Conservation (phyloP, 2,113 vertebrate genomes). For the Calidris pugnax region DNA sequence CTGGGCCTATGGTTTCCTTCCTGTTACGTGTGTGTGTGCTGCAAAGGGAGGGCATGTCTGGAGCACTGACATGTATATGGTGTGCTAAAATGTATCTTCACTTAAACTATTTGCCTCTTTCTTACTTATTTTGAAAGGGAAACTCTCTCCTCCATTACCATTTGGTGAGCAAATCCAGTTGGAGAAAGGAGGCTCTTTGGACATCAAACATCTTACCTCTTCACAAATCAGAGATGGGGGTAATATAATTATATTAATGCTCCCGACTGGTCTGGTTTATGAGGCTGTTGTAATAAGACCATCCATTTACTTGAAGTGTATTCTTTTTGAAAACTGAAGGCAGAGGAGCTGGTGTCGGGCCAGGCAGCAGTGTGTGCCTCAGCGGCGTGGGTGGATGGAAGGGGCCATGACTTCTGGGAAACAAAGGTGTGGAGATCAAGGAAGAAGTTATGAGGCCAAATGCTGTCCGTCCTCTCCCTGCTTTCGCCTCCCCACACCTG, state of each 20-base stretch:
- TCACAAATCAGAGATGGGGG: neutral
- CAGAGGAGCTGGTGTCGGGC: neutral
- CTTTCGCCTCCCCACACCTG: neutral
- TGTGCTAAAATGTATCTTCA: neutral
- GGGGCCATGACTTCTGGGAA: neutral
- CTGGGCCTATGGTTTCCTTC: neutral
- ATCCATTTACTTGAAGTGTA: neutral
- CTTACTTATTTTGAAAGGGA: neutral
- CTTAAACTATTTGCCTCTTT: neutral
- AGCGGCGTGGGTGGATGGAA: neutral
- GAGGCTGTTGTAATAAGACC: neutral
- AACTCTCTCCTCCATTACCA: rapidly evolving
- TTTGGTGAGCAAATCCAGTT: neutral
- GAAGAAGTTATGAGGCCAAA: neutral
- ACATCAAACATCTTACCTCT: neutral
- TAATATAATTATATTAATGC: neutral
- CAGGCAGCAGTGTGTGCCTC: neutral
- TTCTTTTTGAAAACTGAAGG: neutral
- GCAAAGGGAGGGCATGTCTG: neutral
- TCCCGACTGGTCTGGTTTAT: neutral
- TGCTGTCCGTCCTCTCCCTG: neutral
- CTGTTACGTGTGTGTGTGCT: neutral
- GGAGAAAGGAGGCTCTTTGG: neutral
- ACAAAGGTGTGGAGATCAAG: neutral
- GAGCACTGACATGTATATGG: neutral